Conservation (phyloP, 1,140 invertebrate species). For the Pemphigus obesinymphae region DNA sequence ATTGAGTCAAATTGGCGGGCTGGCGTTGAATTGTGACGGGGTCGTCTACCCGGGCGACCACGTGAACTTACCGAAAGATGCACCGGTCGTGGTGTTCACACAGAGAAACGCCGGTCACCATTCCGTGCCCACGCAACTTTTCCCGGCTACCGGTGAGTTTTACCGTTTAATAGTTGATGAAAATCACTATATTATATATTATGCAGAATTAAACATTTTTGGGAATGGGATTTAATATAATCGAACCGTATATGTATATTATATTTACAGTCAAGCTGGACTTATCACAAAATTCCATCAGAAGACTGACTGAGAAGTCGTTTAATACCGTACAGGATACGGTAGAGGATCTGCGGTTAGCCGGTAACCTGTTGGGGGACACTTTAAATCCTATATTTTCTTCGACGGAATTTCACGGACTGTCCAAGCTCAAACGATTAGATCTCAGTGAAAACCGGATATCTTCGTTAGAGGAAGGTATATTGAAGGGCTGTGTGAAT, state of each 20-base stretch:
- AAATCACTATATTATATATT: too few relatives aligned
- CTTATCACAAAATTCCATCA: slow-evolving; percentile 73
- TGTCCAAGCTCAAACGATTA: slow-evolving; percentile 64
- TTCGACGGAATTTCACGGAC: slow-evolving; percentile 72
- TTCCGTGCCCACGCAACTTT: slow-evolving; percentile 66
- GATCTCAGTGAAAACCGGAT: slow-evolving; percentile 76
- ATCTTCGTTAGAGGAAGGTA: slow-evolving; percentile 73
- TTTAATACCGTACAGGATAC: slow-evolving; percentile 62
- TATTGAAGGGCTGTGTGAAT: slow-evolving; percentile 73
- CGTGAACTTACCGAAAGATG: slow-evolving; percentile 65
- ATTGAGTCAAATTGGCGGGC: slow-evolving; percentile 36
- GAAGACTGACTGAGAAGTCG: slow-evolving; percentile 71
- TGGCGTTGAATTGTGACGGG: slow-evolving; percentile 69
- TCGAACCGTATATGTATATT: background rate
- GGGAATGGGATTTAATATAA: background rate
- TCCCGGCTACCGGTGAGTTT: slow-evolving; percentile 50
- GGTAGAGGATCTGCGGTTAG: slow-evolving; percentile 66
- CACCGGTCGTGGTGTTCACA: slow-evolving; percentile 69
- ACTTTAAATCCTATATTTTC: slow-evolving; percentile 85
- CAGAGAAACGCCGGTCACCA: slow-evolving; percentile 74
- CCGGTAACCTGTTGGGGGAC: slow-evolving; percentile 79
- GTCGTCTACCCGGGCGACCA: slow-evolving; percentile 75
- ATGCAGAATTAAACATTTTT: too few relatives aligned
- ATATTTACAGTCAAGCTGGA: slow-evolving; percentile 64
- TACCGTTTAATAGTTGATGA: too few relatives aligned